phyloP scores from a whole-genome alignment of 2,888 invertebrate species.

The Nesidiocoris tenuis region DNA sequence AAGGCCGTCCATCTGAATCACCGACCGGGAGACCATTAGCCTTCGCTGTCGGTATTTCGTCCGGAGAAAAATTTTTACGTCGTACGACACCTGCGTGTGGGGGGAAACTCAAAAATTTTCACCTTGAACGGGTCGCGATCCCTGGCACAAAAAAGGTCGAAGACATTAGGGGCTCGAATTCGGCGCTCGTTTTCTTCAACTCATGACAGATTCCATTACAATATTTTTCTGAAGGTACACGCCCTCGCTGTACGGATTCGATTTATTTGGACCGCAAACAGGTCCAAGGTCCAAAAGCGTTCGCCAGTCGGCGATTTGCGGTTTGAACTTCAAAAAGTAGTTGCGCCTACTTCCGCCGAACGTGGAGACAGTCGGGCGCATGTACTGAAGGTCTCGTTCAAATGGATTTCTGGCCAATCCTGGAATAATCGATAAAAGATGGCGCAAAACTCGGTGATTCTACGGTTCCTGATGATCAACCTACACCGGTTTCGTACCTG shows the following conservation, averaged over 20 bases:
- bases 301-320: no score
- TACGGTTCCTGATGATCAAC: no score
- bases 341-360: no score
- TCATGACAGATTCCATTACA: not conserved
- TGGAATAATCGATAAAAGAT: no score
- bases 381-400: no score
- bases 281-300: not conserved
- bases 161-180: not conserved
- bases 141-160: not conserved
- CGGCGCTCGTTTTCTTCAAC: not conserved
- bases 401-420: no score
- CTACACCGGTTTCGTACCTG: no score
- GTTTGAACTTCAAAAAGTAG: no score
- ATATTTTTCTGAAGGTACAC: not conserved
- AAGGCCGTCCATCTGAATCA: not conserved
- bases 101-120: not conserved
- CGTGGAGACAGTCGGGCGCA: no score
- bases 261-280: not conserved
- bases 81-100: not conserved
- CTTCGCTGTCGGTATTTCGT: not conserved
- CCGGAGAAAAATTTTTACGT: not conserved
- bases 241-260: not conserved
- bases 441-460: no score
- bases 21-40: not conserved
- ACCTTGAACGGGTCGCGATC: not conserved